These are phyloP conservation scores for Adineta ricciae DNA, from an alignment of 2,888 invertebrate genomes.

Conservation along the genomic window DNA sequence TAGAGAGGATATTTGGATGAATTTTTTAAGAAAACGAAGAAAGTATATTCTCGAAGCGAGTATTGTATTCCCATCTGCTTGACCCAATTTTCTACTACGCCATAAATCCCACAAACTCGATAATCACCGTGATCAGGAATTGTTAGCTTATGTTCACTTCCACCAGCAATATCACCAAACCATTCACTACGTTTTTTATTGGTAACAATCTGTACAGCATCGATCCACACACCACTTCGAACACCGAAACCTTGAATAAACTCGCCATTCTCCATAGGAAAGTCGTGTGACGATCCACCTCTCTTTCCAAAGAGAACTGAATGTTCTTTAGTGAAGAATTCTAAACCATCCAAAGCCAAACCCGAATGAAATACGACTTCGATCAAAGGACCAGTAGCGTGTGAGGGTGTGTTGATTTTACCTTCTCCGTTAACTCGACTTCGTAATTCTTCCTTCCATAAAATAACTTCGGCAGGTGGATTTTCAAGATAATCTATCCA, in stretches of 20 bases:
- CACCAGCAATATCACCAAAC: constrained; percentile 1
- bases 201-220: neutral
- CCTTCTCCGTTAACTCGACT: neutral
- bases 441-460: neutral
- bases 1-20: too few species aligned
- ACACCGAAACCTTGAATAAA: neutral
- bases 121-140: too few species aligned
- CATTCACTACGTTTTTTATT: constrained; percentile 1
- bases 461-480: neutral
- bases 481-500: neutral
- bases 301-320: neutral
- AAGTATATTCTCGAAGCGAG: too few species aligned
- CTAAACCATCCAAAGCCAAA: neutral
- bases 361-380: neutral
- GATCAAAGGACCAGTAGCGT: neutral
- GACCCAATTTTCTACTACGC: too few species aligned
- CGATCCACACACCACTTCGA: neutral
- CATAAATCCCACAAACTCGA: too few species aligned
- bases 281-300: neutral
- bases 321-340: neutral
- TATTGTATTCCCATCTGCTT: too few species aligned
- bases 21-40: too few species aligned
- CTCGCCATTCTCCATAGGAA: neutral
- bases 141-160: neutral
- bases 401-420: neutral